These are phyloP conservation scores for Drosophila kepulauana DNA, from an alignment of 1,140 invertebrate species.

Conservation along the genomic window DNA sequence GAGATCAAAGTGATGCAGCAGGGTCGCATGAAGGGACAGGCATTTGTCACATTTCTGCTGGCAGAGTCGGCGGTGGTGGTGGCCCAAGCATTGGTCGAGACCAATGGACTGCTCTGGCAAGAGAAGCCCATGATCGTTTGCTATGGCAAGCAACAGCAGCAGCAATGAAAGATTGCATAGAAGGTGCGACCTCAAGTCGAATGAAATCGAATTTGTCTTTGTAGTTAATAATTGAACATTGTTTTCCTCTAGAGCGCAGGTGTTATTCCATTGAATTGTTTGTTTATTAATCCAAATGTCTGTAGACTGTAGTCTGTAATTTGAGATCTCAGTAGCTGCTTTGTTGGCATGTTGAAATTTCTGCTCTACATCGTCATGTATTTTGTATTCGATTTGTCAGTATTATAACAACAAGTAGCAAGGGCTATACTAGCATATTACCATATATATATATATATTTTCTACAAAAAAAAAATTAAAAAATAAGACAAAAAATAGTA, in stretches of 20 bases:
- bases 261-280: neutral
- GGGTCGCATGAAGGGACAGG: constrained; percentile 98
- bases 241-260: neutral
- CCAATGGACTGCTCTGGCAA: constrained; percentile 96
- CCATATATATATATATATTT: constrained; percentile 38
- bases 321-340: constrained; percentile 42
- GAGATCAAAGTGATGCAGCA: constrained; percentile 93
- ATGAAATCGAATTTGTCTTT: neutral
- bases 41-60: constrained; percentile 88
- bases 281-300: constrained; percentile 3
- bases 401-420: constrained; percentile 29
- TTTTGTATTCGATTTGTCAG: constrained; percentile 15
- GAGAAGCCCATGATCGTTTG: constrained; percentile 86
- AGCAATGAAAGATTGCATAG: neutral
- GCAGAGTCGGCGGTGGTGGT: constrained; percentile 88
- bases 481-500: constrained; percentile 3
- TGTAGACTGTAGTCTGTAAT: constrained; percentile 1
- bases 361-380: neutral
- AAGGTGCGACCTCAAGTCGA: constrained; percentile 20
- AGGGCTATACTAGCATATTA: constrained; percentile 19
- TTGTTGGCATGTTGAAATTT: constrained; percentile 16
- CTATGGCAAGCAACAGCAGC: constrained; percentile 89
- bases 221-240: neutral
- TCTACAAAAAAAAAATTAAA: constrained; percentile 49
- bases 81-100: constrained; percentile 91